Base-by-base conservation (phyloP, 92 coral and sea anemone species). In the Meandrina meandrites region DNA sequence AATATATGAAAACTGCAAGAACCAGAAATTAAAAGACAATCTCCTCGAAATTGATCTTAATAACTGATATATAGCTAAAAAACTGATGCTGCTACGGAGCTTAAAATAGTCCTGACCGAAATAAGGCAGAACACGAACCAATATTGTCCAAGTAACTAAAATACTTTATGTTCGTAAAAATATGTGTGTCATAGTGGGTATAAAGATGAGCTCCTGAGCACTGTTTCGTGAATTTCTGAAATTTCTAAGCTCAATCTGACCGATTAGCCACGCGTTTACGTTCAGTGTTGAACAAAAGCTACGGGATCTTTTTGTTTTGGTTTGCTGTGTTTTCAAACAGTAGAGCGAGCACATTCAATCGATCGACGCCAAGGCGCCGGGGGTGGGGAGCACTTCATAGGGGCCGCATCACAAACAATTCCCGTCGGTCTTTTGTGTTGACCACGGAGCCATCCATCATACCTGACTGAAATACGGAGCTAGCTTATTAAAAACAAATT, bases 401-500 rank as follows among this genome's bases (percentile, higher is more conserved):
- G n/a, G 6, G 82, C 88, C 81, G 88, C 88, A n/a, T 17, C 13
- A 34, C n/a, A 45, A 36, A 60, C 75, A 76, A 75, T 86, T 82
- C 81, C 57, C 64, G 88, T 74, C 88, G 88, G 64, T 18, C 85
- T 79, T 75, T 90, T 80, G 88, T 78, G 62, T 62, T 79, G 30
- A 47, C 56, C 72, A 87, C 35, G 50, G 83, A 82, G 78, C 68
- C 87, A 83, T 83, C 90, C 85, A 90, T 90, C 93, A 87, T 53
- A 88, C 78, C 34, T 86, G 85, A 76, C 79, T 21, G 74, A 71
- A 85, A 77, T 31, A 77, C 31, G 37, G 88, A 48, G 82, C 73
- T 28, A 2, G 75, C 42, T 84, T 74, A 76, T 76, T 75, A 75
- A 42, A 83, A 84, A 54, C 80, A 75, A 84, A 30, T 80, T 68